phyloP scores from a whole-genome alignment of 2,888 invertebrate genomes.

The Micoletzkya japonica region DNA sequence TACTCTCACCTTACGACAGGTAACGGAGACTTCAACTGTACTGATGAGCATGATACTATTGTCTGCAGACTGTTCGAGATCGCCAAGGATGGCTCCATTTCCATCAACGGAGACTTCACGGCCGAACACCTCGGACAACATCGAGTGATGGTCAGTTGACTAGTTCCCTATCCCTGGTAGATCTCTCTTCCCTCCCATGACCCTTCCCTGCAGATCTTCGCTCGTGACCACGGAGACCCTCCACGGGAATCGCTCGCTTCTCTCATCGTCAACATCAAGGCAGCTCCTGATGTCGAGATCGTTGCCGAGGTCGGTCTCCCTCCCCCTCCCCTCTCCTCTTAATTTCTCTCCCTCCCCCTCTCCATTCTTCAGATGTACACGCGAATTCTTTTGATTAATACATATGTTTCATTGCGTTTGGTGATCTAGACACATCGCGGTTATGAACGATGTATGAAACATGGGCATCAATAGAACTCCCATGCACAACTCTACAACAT shows the following conservation, averaged over 20 bases:
- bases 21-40: conserved; percentile 21
- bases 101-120: conserved; percentile 58
- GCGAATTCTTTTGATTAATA: too few species aligned
- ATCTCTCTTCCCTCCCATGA: neutral
- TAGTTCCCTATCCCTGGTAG: neutral
- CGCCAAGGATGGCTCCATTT: conserved; percentile 51
- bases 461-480: too few species aligned
- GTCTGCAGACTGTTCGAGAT: conserved; percentile 51
- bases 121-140: conserved; percentile 59
- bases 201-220: conserved; percentile 72
- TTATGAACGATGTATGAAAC: too few species aligned
- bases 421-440: too few species aligned
- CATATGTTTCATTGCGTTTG: too few species aligned
- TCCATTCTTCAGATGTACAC: too few species aligned
- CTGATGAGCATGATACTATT: neutral
- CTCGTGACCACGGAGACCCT: conserved; percentile 87
- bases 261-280: neutral
- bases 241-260: conserved; percentile 75
- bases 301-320: neutral
- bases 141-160: conserved; percentile 30
- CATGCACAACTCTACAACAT: too few species aligned
- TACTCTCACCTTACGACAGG: conserved; percentile 60
- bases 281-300: conserved; percentile 6
- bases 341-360: too few species aligned
- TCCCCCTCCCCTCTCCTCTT: too few species aligned